These are phyloP conservation scores for Serripes groenlandicus DNA, from an alignment of 2,888 invertebrate species.

Conservation along the genomic window DNA sequence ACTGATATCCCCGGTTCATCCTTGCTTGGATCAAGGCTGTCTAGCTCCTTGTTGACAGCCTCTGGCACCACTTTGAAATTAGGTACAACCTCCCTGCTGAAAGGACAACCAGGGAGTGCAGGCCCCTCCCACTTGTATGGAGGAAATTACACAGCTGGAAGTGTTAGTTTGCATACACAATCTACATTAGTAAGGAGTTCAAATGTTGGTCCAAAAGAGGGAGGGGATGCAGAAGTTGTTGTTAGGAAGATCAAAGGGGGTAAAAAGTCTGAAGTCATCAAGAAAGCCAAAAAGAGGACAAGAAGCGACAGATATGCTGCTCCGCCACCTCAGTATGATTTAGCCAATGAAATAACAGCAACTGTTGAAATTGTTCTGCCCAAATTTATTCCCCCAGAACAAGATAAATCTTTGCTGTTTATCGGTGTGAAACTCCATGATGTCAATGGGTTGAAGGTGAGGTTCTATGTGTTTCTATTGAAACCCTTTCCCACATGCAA, in stretches of 20 bases:
- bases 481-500: too few relatives aligned
- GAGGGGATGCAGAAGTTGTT: neutral
- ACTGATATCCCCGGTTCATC: neutral
- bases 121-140: neutral
- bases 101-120: neutral
- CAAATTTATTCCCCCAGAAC: constrained; percentile 73
- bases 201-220: neutral
- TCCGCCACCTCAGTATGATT: constrained; percentile 67
- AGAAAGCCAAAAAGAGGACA: constrained; percentile 49
- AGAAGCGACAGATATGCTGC: constrained; percentile 59
- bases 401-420: constrained; percentile 67
- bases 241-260: neutral
- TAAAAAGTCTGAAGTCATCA: neutral
- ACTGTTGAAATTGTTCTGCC: constrained; percentile 66
- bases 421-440: constrained; percentile 71
- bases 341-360: constrained; percentile 57
- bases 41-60: neutral
- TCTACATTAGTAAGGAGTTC: neutral
- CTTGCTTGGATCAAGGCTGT: neutral
- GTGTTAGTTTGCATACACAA: neutral
- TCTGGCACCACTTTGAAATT: neutral
- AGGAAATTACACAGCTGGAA: neutral
- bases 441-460: constrained; percentile 78
- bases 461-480: too few relatives aligned
- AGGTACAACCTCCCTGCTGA: neutral